Base-by-base conservation (phyloP, 2,797 vertebrate genomes). In the Enteromius paludinosus region DNA sequence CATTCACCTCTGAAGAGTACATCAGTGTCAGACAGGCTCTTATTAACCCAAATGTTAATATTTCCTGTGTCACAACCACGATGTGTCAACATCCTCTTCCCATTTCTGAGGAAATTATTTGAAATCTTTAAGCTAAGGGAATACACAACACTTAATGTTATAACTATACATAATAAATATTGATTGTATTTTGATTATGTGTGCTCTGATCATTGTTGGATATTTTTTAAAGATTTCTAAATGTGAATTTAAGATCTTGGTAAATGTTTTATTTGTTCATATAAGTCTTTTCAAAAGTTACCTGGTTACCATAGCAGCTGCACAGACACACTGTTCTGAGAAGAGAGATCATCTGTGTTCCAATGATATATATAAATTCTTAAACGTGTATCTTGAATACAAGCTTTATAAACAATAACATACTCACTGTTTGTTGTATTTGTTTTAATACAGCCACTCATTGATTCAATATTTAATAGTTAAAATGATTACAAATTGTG, bases 361-460 rank as follows among this genome's bases (percentile, higher is more conserved):
- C 56, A 25, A 14, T 5, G 23, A 59, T 25, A 56, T 5, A 59
- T 59, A n/a, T 25, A 59, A 59, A 5, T 25, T 25, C 23, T 25
- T 25, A 25, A 59, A 25, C 23, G 4, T 59, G 23, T 25, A 59
- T 25, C 54, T 59, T 12, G 54, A 25, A 59, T 25, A 25, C 12
- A 25, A 59, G 11, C 11, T 59, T 23, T 59, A 59, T 12, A 14
- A 59, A 59, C 56, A 59, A 59, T 59, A 59, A 59, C 54, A 59
- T 59, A 59, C 56, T 25, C 56, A 14, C n/a, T 59, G 54, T 59
- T 59, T 59, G 54, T 59, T 25, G n/a, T 59, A 59, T 59, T 59
- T 59, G 23, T 59, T 59, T 59, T 59, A 59, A 59, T 59, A 59
- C 56, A 59, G 56, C 23, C 12, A 59, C 12, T 12, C 10, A 59